These are phyloP conservation scores for Ciconia stormi DNA, from an alignment of 2,113 vertebrate species.

Conservation along the genomic window DNA sequence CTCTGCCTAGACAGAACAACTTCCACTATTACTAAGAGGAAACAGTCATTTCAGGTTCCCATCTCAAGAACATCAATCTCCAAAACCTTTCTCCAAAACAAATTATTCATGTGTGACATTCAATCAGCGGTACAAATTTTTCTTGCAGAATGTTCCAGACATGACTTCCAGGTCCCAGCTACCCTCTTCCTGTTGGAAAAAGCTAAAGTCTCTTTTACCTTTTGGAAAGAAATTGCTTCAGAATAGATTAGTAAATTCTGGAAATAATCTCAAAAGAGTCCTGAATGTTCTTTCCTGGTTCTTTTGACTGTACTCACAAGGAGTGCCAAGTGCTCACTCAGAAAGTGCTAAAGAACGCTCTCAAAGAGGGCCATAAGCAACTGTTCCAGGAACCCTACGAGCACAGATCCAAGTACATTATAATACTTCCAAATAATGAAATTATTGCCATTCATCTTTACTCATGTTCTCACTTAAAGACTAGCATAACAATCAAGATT, in stretches of 20 bases:
- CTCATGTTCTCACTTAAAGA: conserved; percentile 18
- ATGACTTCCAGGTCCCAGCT: neutral
- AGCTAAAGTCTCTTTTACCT: neutral
- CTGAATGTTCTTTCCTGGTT: neutral
- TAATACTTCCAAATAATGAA: conserved; percentile 20
- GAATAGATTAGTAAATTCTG: conserved; percentile 5
- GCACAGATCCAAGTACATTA: neutral
- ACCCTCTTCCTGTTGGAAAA: conserved; percentile 14
- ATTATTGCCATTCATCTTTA: neutral
- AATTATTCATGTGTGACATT: conserved; percentile 13
- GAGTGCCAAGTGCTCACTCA: neutral
- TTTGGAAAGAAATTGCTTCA: conserved; percentile 11
- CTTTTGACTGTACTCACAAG: neutral
- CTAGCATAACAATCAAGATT: neutral
- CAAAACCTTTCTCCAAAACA: conserved; percentile 8
- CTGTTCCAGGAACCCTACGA: neutral
- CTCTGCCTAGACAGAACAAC: neutral
- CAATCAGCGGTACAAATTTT: neutral
- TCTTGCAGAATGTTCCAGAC: conserved; percentile 14
- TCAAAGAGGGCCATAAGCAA: neutral
- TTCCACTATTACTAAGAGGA: neutral
- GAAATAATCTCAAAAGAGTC: neutral
- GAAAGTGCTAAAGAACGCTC: neutral
- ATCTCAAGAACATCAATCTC: conserved; percentile 11
- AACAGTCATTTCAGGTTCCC: conserved; percentile 3